Conservation (phyloP, 2,113 vertebrate species). For the Stegostoma tigrinum region DNA sequence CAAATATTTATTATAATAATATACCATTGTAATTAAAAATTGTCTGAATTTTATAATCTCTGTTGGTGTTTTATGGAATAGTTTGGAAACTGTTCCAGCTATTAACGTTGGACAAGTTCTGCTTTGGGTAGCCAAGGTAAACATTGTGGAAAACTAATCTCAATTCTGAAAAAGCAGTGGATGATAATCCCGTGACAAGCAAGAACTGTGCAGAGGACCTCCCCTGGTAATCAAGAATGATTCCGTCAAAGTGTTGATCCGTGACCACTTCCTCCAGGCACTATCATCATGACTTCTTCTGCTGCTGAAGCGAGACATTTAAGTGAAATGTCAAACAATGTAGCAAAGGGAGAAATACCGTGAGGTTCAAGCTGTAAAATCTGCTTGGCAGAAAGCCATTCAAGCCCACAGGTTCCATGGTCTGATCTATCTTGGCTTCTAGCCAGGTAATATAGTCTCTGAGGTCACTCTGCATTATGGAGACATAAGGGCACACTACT, state of each 20-base stretch:
- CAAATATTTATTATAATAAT: background rate
- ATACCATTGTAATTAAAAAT: background rate
- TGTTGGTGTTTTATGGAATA: background rate
- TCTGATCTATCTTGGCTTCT: background rate
- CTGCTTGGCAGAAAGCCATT: background rate
- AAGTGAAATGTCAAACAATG: slow-evolving; percentile 13
- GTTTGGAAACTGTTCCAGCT: background rate
- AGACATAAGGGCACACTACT: too few species aligned
- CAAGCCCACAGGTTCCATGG: background rate
- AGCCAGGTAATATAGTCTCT: too few species aligned
- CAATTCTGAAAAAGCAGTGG: slow-evolving; percentile 19
- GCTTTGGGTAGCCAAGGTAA: slow-evolving; percentile 4
- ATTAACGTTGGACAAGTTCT: slow-evolving; percentile 21
- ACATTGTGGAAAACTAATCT: slow-evolving; percentile 20
- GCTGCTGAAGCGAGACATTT: background rate
- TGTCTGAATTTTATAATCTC: background rate
- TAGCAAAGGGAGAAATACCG: background rate
- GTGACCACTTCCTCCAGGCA: background rate
- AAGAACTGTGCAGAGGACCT: background rate
- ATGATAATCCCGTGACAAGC: slow-evolving; percentile 8
- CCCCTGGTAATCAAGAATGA: slow-evolving; percentile 10
- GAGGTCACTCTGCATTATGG: background rate
- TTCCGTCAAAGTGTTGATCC: background rate
- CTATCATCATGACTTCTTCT: background rate
- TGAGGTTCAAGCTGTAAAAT: background rate